These are phyloP conservation scores for honey bee (Apis mellifera) DNA, from an alignment of 1,140 invertebrate species.

Conservation along the genomic window Amel_HAv3.1 CM009932.2:8984501-8985000, in stretches of 20 bases:
- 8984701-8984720: conserved; percentile 21
- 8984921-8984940: not conserved
- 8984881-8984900: not conserved
- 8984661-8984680: not conserved
- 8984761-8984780: not conserved
- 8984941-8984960: not conserved
- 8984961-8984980: conserved; percentile 16
- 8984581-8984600: conserved; percentile 17
- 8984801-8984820: not conserved
- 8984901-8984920: conserved; percentile 23
- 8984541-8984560: not conserved
- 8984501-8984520: not conserved
- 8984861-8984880: not conserved
- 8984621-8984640: conserved; percentile 3
- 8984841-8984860: not conserved
- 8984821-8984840: not conserved
- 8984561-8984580: not conserved
- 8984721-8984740: conserved; percentile 20
- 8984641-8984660: conserved; percentile 34
- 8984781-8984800: conserved; percentile 14
- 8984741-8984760: too few species aligned
- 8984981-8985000: conserved; percentile 47
- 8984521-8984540: conserved; percentile 23
- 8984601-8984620: conserved; percentile 3
- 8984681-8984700: conserved; percentile 35